Percentiles rank a stretch among this genome's conserved stretches.
Evolutionary conservation across 2,113 vertebrate species (phyloP).

Genomic region (Microcebus ravelobensis): DNA sequence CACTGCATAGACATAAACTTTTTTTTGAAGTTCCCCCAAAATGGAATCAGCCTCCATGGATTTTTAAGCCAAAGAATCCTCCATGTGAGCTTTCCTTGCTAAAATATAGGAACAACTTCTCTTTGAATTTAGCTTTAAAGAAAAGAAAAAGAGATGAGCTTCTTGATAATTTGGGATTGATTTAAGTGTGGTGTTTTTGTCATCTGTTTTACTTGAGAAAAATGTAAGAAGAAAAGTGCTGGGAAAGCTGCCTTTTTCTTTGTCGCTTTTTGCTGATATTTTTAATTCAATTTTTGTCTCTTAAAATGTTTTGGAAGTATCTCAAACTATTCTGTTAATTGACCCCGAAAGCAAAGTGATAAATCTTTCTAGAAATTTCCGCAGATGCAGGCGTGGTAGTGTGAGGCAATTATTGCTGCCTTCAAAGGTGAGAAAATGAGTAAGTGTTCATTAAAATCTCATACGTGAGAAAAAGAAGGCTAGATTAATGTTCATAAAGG

Average conservation of each 20-base stretch:
- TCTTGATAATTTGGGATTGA: conserved; percentile 32
- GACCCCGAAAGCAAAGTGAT: conserved; percentile 49
- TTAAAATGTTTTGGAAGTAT: conserved; percentile 52
- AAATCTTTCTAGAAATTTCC: conserved; percentile 68
- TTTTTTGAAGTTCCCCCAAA: not conserved
- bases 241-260: conserved; percentile 33
- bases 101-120: conserved; percentile 13
- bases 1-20: not conserved
- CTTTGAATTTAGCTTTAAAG: conserved; percentile 50
- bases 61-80: conserved; percentile 45
- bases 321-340: conserved; percentile 39
- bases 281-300: not conserved
- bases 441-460: conserved; percentile 76
- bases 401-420: conserved; percentile 53
- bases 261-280: conserved; percentile 63
- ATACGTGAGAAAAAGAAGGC: conserved; percentile 71
- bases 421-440: conserved; percentile 81
- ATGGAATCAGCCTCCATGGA: conserved; percentile 38
- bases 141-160: not conserved
- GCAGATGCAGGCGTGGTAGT: conserved; percentile 48
- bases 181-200: conserved; percentile 10
- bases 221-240: not conserved
- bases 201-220: not conserved
- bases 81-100: conserved; percentile 57
- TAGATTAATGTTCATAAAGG: conserved; percentile 72